These are phyloP conservation scores for Oncopeltus fasciatus DNA, from an alignment of 1,140 invertebrate species.

Conservation along the genomic window DNA sequence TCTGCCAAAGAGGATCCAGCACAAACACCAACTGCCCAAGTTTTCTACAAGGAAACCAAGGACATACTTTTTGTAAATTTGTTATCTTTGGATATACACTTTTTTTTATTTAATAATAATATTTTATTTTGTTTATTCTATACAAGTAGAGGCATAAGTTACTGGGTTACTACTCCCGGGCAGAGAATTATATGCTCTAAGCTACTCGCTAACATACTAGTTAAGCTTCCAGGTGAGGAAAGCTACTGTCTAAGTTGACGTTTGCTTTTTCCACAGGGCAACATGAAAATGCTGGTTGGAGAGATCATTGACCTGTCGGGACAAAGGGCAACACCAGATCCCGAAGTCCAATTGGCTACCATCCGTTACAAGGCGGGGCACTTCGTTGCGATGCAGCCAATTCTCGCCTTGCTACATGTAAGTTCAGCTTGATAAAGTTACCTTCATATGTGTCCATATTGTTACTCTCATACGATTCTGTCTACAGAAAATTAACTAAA, in stretches of 20 bases:
- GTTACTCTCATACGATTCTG: too few relatives aligned
- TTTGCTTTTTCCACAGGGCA: neutral
- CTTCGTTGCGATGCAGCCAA: neutral
- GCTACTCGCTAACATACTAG: neutral
- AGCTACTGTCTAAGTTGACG: neutral
- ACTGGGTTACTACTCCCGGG: too few relatives aligned
- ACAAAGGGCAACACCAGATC: neutral
- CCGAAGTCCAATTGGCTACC: neutral
- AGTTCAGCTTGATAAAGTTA: too few relatives aligned
- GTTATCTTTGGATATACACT: too few relatives aligned
- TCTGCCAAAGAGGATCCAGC: conserved; percentile 80
- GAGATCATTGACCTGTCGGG: neutral
- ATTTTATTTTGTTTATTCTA: too few relatives aligned
- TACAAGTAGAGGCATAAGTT: too few relatives aligned
- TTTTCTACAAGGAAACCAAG: conserved; percentile 82
- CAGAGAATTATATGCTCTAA: neutral
- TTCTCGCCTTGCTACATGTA: neutral
- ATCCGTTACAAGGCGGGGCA: neutral
- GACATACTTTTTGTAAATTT: conserved; percentile 77
- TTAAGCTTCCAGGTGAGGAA: neutral
- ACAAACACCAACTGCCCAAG: conserved; percentile 48
- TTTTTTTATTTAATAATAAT: too few relatives aligned
- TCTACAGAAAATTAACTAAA: too few relatives aligned
- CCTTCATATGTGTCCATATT: too few relatives aligned
- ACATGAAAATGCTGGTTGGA: neutral